Percentiles rank a stretch among this genome's conserved stretches.
Evolutionary conservation across 2,888 invertebrate genomes (phyloP).

Genomic region (Dasysyrphus albostriatus): DNA sequence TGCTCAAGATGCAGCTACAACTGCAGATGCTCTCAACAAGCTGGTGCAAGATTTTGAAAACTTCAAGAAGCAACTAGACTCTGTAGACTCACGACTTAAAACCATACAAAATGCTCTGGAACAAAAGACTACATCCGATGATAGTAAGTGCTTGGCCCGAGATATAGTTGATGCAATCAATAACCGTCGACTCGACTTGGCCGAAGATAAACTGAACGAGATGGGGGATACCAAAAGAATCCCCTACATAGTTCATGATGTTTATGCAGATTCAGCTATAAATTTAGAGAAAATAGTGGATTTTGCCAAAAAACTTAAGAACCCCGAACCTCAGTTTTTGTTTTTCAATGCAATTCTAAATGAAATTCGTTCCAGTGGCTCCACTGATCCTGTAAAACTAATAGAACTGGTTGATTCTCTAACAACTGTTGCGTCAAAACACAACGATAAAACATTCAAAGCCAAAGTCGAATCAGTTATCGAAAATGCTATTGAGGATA

Average conservation of each 20-base stretch:
- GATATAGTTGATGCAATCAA: slow-evolving; percentile 40
- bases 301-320: slow-evolving; percentile 8
- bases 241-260: slow-evolving; percentile 28
- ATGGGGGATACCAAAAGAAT: slow-evolving; percentile 2
- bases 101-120: slow-evolving; percentile 4
- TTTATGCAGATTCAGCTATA: slow-evolving; percentile 20
- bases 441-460: neutral
- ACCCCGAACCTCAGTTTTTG: neutral
- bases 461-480: slow-evolving; percentile 6
- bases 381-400: slow-evolving; percentile 30
- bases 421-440: neutral
- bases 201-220: slow-evolving; percentile 27
- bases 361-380: slow-evolving; percentile 35
- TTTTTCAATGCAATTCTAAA: slow-evolving; percentile 28
- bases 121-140: slow-evolving; percentile 14
- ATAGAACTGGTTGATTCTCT: slow-evolving; percentile 32
- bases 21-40: slow-evolving; percentile 2
- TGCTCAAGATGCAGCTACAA: neutral
- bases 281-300: slow-evolving; percentile 36
- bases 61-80: slow-evolving; percentile 23
- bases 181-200: slow-evolving; percentile 10
- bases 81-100: slow-evolving; percentile 17
- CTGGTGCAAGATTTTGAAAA: slow-evolving; percentile 35
- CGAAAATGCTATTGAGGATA: slow-evolving; percentile 2
- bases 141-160: slow-evolving; percentile 21